Evolutionary conservation across 2,888 invertebrate species (phyloP).

Genomic region (Nephrotoma flavescens): DNA sequence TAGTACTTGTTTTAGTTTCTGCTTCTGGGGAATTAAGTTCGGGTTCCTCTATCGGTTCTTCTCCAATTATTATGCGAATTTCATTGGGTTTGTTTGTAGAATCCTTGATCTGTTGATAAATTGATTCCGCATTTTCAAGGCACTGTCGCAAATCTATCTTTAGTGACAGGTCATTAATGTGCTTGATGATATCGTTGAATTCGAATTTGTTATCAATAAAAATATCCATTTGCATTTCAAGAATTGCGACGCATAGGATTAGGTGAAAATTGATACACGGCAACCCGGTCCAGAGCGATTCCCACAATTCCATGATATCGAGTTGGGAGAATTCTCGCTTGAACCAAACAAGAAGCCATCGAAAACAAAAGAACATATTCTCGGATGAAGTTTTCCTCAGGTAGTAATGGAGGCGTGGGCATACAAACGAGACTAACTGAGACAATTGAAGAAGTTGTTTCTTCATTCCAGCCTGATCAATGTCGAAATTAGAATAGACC

Average conservation of each 20-base stretch:
- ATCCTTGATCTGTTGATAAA: constrained; percentile 72
- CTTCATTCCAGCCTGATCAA: constrained; percentile 95
- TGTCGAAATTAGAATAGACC: constrained; percentile 85
- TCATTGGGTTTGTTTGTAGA: constrained; percentile 55
- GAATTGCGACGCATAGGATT: constrained; percentile 80
- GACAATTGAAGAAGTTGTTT: constrained; percentile 75
- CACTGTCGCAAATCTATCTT: constrained; percentile 70
- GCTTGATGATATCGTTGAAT: constrained; percentile 86
- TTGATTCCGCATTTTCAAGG: constrained; percentile 78
- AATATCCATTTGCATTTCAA: constrained; percentile 73
- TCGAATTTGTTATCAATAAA: constrained; percentile 88
- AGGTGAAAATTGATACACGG: constrained; percentile 94
- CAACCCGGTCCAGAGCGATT: constrained; percentile 87
- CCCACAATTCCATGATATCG: constrained; percentile 87
- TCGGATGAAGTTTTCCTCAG: constrained; percentile 49
- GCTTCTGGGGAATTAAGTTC: constrained; percentile 24
- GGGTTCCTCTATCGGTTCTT: constrained; percentile 32
- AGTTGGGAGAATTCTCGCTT: constrained; percentile 83
- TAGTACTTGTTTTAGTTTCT: constrained; percentile 21
- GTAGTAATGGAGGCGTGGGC: constrained; percentile 74
- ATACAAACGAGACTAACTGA: constrained; percentile 62
- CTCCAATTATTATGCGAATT: constrained; percentile 55
- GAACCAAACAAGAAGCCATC: constrained; percentile 92
- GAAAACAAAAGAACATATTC: constrained; percentile 98
- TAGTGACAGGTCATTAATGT: constrained; percentile 88